phyloP scores from a whole-genome alignment of 37 sponge, comb jelly and placozoan genomes.

The Halichondria panicea region DNA sequence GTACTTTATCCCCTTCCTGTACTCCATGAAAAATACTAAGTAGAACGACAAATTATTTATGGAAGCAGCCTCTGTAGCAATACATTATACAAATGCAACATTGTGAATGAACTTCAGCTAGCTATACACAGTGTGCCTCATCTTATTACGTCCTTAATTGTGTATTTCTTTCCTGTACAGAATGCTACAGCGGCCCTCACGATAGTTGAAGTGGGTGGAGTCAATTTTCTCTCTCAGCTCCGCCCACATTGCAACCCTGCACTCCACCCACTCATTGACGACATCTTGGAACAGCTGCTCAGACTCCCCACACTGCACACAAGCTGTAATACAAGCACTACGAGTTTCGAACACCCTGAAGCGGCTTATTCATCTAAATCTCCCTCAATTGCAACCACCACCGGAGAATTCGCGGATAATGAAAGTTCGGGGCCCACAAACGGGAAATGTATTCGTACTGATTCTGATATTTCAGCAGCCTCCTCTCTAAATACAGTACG shows the following conservation, averaged over 20 bases:
- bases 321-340: not conserved
- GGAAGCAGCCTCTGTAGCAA: not conserved
- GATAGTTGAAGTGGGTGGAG: slow-evolving; percentile 63
- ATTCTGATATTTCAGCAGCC: too few species aligned
- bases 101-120: not conserved
- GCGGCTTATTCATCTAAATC: not conserved
- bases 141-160: not conserved
- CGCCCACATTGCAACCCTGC: slow-evolving; percentile 51
- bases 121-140: not conserved
- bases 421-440: too few species aligned
- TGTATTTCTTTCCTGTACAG: slow-evolving; percentile 11
- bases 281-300: slow-evolving; percentile 58
- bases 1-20: too few species aligned
- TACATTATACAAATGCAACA: not conserved
- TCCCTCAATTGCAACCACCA: not conserved
- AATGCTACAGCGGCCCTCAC: slow-evolving; percentile 51
- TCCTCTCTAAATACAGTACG: too few species aligned
- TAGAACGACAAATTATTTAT: not conserved
- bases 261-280: slow-evolving; percentile 65
- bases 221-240: slow-evolving; percentile 78
- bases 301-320: slow-evolving; percentile 4
- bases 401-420: too few species aligned
- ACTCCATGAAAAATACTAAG: too few species aligned
- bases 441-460: too few species aligned
- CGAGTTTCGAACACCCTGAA: too few species aligned